Conservation (phyloP, 2,797 vertebrate species). For the Bradypodion ventrale region DNA sequence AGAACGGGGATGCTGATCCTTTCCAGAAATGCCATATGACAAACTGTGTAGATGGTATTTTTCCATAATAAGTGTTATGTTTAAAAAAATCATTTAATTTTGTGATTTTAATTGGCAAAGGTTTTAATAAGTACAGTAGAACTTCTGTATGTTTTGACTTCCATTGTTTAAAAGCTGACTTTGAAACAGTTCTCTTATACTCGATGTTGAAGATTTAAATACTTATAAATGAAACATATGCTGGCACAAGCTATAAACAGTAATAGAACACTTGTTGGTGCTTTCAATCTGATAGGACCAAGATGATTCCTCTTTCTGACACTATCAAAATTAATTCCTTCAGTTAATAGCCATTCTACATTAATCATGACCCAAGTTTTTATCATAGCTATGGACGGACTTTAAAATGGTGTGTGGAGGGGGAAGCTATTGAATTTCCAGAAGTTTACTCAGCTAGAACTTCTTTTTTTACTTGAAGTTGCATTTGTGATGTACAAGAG, state of each 20-base stretch:
- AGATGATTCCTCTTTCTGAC: slow-evolving; percentile 30
- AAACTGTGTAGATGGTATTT: slow-evolving; percentile 30
- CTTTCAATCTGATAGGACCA: slow-evolving; percentile 39
- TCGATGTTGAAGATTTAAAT: slow-evolving; percentile 16
- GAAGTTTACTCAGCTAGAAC: slow-evolving; percentile 41
- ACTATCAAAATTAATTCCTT: slow-evolving; percentile 13
- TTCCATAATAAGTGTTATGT: slow-evolving; percentile 14
- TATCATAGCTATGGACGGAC: slow-evolving; percentile 30
- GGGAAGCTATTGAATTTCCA: slow-evolving; percentile 46
- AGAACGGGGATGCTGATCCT: slow-evolving; percentile 26
- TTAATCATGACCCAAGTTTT: slow-evolving; percentile 7
- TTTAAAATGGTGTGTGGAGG: slow-evolving; percentile 32
- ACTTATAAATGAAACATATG: not conserved
- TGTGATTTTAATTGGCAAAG: slow-evolving; percentile 18
- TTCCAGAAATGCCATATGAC: slow-evolving; percentile 43
- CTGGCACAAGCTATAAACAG: not conserved
- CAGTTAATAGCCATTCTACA: slow-evolving; percentile 15
- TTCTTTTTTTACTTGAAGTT: slow-evolving; percentile 57
- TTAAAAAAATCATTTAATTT: slow-evolving; percentile 9
- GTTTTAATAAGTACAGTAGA: not conserved
- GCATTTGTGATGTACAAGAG: slow-evolving; percentile 57
- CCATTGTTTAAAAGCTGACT: slow-evolving; percentile 17
- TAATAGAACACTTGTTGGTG: slow-evolving; percentile 30
- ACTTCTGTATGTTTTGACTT: slow-evolving; percentile 30
- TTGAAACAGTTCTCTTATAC: slow-evolving; percentile 13